Base-by-base conservation (phyloP, 2,888 invertebrate genomes). In the Oscheius sp. region DNA sequence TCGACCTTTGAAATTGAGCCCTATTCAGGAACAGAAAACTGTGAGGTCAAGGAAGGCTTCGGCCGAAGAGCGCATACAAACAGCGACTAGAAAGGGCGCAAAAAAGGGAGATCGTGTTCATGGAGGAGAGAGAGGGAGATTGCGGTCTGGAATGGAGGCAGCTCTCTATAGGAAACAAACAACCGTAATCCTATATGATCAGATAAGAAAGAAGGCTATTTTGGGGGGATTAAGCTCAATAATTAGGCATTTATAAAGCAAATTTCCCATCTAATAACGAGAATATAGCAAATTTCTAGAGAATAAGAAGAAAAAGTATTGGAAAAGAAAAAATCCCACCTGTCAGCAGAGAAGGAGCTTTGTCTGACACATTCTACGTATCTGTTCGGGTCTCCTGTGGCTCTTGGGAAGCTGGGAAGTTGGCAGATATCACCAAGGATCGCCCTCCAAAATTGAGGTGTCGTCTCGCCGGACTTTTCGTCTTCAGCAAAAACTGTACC, bases 371-470 rank as follows among this genome's bases (percentile, higher is more conserved):
- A 85, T 67, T 85, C 85, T 15, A 85, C 76, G 70, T 85, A 86
- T 58, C 80, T 67, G 53, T 76, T 76, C 37, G 86, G 83, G 66
- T 84, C 82, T 45, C 70, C 76, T 46, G 84, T 79, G 57, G 86
- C 83, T 61, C 83, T 73, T 10, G 84, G 85, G 73, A 85, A 80
- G 27, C 75, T 76, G 33, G 85, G 83, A 61, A 86, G 71, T 66
- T 84, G 84, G 69, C 86, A 86, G 69, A 86, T 81, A 68, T 86
- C 85, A 48, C 84, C 84, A 29, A 86, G 77, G 46, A 82, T 81
- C 37, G 84, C 85, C 58, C 81, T 69, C 85, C 85, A 85, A 66
- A 81, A 84, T 67, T 82, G 80, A 5, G 81, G 82, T 46, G 78
- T 75, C 65, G 79, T 76, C 61, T 80, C 80, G 45, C 81, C 80